Percentiles rank a stretch among this genome's conserved stretches.
These are phyloP conservation scores for Enoplosus armatus DNA, from an alignment of 2,797 vertebrate species.

Conservation along the genomic window DNA sequence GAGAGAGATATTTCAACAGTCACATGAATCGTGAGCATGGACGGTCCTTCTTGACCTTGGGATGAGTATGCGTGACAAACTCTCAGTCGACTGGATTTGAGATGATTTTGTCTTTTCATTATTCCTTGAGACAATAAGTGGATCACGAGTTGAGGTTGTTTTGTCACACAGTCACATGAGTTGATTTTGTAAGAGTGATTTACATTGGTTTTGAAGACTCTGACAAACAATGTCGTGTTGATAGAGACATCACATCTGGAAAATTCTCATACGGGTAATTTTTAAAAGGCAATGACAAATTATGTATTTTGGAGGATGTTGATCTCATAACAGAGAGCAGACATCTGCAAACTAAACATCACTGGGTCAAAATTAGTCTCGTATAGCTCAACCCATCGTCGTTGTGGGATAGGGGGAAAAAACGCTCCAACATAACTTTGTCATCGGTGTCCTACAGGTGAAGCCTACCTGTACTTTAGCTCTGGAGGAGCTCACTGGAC, in stretches of 20 bases:
- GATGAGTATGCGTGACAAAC: constrained; percentile 4
- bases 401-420: too few relatives aligned
- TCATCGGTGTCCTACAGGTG: too few relatives aligned
- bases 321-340: background rate
- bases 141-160: constrained; percentile 1
- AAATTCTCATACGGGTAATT: background rate
- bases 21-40: background rate
- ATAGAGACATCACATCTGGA: background rate
- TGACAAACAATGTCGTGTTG: background rate
- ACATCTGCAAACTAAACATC: background rate
- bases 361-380: background rate
- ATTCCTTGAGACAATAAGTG: background rate
- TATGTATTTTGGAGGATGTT: background rate
- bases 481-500: too few relatives aligned
- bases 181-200: constrained; percentile 3
- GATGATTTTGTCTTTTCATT: constrained; percentile 15
- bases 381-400: too few relatives aligned
- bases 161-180: background rate
- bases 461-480: too few relatives aligned
- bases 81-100: background rate
- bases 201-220: background rate
- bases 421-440: too few relatives aligned
- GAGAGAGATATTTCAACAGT: constrained; percentile 11
- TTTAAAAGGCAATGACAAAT: background rate
- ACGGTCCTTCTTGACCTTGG: constrained; percentile 14